A percentile compares a stretch with the other conserved stretches of the same genome.
Evolutionary conservation across 2,797 vertebrate genomes (phyloP).

Genomic region (Hyperoplus immaculatus): DNA sequence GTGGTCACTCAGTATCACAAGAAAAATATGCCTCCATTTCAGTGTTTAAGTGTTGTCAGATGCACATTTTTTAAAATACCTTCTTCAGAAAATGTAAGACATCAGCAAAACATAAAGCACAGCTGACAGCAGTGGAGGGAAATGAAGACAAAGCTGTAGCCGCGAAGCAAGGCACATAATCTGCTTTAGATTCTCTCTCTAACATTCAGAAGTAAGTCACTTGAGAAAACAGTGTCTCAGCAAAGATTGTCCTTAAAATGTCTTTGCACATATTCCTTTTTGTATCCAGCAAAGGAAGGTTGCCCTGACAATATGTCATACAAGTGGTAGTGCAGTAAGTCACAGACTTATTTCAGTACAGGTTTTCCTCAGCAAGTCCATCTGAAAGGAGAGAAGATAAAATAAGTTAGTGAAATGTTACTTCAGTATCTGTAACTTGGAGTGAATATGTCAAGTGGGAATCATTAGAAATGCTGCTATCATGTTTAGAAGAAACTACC

Average conservation of each 20-base stretch:
- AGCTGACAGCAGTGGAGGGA: constrained; percentile 48
- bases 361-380: constrained; percentile 78
- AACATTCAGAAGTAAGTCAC: constrained; percentile 35
- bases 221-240: constrained; percentile 35
- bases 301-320: constrained; percentile 87
- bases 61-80: constrained; percentile 51
- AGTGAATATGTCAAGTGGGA: not conserved
- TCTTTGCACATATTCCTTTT: constrained; percentile 53
- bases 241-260: constrained; percentile 45
- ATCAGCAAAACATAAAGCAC: constrained; percentile 42
- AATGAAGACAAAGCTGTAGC: constrained; percentile 50
- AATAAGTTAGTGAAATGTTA: constrained; percentile 30
- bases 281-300: constrained; percentile 58
- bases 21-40: constrained; percentile 51
- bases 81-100: constrained; percentile 54
- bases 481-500: constrained; percentile 56
- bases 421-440: not conserved
- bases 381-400: constrained; percentile 69
- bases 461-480: not conserved
- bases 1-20: constrained; percentile 50
- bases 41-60: constrained; percentile 30
- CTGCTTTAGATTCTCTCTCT: constrained; percentile 42
- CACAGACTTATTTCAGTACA: constrained; percentile 85
- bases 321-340: constrained; percentile 73
- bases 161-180: constrained; percentile 13